Base-by-base conservation (phyloP, 2,888 invertebrate species). In the Auanema freiburgensis region DNA sequence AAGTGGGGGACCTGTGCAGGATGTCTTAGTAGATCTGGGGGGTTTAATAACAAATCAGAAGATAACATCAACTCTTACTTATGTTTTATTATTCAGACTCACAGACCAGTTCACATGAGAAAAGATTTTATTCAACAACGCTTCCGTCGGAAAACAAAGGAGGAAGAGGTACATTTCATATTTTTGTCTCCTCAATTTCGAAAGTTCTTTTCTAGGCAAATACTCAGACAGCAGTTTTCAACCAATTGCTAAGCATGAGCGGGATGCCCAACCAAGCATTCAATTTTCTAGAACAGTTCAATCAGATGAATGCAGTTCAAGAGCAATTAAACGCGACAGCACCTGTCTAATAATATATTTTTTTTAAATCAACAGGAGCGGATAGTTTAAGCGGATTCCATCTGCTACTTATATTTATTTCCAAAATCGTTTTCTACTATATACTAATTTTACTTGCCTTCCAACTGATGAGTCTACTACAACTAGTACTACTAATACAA, bases 71-170 rank as follows among this genome's bases (percentile, higher is more conserved):
- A 33, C 33, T 33, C 8, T 33, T 33, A 33, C 33, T 33, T 33
- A 33, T 33, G 8, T 3, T 33, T 33, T 33, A 33, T 33, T 21
- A 77, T 81, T 49, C 72, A 83, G 83, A 80, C 80, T 1, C 80
- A 81, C 63, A 80, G 83, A 1, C 83, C 83, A 6, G 80, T 79
- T 14, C 79, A 80, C 63, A 83, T 83, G 82, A 64, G 82, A 25
- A 83, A 83, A 60, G 83, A 83, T 63, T 79, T 81, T 65, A 83
- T 83, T 46, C 83, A 83, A 55, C 82, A 82, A 64, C 66, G 84
- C 51, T 81, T 82, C 73, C 71, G 81, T 2, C 65, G 81, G 49
- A 74, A 76, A 53, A 74, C 72, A 49, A 76, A 74, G 65, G 76
- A 74, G 11, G 74, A 74, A 21, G 74, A 72, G 25, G 65, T 63